Conservation (phyloP, 2,888 invertebrate genomes). For the Macrophya alboannulata region DNA sequence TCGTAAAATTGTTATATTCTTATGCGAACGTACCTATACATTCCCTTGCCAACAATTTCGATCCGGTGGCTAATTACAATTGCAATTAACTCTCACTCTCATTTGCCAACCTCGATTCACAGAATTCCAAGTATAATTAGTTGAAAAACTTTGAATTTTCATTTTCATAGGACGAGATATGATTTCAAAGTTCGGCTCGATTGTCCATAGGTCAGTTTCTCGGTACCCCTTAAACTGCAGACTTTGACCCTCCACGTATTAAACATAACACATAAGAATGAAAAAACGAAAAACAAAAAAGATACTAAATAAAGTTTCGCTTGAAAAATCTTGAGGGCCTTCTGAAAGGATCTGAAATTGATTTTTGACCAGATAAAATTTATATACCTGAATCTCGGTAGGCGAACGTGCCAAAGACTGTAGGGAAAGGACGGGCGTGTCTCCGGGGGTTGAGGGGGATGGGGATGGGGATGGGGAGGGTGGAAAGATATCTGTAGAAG, state of each 20-base stretch:
- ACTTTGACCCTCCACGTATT: background rate
- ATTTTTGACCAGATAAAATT: constrained; percentile 51
- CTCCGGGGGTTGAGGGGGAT: background rate
- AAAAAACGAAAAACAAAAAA: background rate
- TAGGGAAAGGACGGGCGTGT: constrained; percentile 46
- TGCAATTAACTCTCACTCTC: background rate
- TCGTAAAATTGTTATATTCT: constrained; percentile 9
- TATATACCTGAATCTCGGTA: constrained; percentile 49
- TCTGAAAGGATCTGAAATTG: constrained; percentile 32
- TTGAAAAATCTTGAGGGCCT: background rate
- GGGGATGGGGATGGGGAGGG: background rate
- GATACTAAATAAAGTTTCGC: background rate
- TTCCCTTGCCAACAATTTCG: constrained; percentile 6
- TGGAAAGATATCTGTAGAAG: constrained; percentile 28
- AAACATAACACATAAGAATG: too few species aligned
- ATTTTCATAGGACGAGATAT: background rate
- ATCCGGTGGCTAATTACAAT: background rate
- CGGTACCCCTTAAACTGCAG: background rate
- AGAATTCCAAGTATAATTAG: background rate
- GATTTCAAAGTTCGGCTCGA: background rate
- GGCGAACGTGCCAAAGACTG: constrained; percentile 42
- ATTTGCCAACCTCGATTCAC: background rate
- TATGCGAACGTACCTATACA: background rate
- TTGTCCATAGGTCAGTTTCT: background rate
- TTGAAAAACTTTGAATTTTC: background rate